phyloP scores from a whole-genome alignment of 2,888 invertebrate genomes.

The Agrenia bidenticulata region DNA sequence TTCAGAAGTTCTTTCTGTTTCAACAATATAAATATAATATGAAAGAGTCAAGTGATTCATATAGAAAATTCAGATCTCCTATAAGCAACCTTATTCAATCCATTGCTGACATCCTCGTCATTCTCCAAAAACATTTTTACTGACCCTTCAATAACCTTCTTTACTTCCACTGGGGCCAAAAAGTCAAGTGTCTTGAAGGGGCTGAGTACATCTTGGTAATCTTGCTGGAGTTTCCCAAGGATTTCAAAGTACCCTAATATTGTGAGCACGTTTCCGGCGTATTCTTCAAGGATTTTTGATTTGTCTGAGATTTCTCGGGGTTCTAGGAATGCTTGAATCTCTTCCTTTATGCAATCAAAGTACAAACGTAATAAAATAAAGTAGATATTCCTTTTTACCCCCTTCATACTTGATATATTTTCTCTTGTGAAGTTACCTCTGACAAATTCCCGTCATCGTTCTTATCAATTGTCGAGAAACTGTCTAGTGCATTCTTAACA shows the following conservation, averaged over 20 bases:
- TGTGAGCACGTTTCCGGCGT: background rate
- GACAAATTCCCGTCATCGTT: conserved; percentile 27
- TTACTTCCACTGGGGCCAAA: conserved; percentile 16
- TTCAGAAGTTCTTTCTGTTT: conserved; percentile 22
- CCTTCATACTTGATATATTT: background rate
- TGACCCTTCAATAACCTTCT: conserved; percentile 30
- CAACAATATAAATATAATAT: too few relatives aligned
- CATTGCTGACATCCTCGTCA: conserved; percentile 24
- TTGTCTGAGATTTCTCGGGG: background rate
- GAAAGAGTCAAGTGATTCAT: too few relatives aligned
- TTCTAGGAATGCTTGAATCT: conserved; percentile 10
- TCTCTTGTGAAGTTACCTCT: conserved; percentile 2
- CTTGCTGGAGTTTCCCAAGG: conserved; percentile 14
- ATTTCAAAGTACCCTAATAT: conserved; percentile 16
- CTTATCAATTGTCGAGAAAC: conserved; percentile 27
- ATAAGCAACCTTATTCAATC: conserved; percentile 27
- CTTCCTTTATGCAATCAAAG: background rate
- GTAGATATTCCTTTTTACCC: too few relatives aligned
- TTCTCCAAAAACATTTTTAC: conserved; percentile 31
- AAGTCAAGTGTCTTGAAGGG: conserved; percentile 24
- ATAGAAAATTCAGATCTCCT: background rate
- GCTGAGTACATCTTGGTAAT: background rate
- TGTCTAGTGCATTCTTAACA: conserved; percentile 6
- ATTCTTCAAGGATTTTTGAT: background rate
- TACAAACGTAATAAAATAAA: background rate